Evolutionary conservation across 1,140 invertebrate genomes (phyloP).

Genomic region (Aplysia californica): DNA sequence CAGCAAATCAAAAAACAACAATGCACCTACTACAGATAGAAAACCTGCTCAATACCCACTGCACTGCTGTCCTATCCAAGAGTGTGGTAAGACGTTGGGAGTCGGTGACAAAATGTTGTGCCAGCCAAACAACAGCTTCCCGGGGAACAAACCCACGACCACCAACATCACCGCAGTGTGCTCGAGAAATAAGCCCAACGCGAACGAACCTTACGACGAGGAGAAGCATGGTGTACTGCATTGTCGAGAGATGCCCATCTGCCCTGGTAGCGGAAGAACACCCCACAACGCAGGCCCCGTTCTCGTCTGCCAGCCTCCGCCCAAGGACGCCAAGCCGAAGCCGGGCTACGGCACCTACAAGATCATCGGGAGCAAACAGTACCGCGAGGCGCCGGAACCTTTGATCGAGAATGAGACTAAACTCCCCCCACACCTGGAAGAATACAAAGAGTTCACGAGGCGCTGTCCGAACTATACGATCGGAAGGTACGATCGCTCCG

Average conservation of each 20-base stretch:
- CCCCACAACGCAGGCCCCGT: not conserved
- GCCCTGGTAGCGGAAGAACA: not conserved
- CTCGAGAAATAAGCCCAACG: no score
- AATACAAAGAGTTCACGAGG: slow-evolving; percentile 15
- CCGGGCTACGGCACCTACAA: slow-evolving; percentile 8
- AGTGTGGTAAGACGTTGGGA: no score
- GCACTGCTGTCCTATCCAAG: not conserved
- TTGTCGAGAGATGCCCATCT: not conserved
- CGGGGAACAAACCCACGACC: not conserved
- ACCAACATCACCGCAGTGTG: no score
- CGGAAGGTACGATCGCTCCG: slow-evolving; percentile 1
- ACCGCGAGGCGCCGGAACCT: not conserved
- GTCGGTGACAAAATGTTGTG: no score
- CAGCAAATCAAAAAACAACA: not conserved
- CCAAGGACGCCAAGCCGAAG: not conserved
- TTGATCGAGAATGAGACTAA: not conserved
- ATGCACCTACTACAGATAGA: not conserved
- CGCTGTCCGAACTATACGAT: slow-evolving; percentile 7
- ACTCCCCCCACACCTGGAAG: slow-evolving; percentile 1
- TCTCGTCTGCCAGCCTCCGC: not conserved
- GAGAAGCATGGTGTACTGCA: not conserved
- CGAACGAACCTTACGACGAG: not conserved
- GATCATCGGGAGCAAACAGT: slow-evolving; percentile 3
- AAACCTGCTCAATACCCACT: not conserved
- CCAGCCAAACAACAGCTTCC: no score